phyloP scores from a whole-genome alignment of 2,888 invertebrate species.

The Esperia sulphurella region DNA sequence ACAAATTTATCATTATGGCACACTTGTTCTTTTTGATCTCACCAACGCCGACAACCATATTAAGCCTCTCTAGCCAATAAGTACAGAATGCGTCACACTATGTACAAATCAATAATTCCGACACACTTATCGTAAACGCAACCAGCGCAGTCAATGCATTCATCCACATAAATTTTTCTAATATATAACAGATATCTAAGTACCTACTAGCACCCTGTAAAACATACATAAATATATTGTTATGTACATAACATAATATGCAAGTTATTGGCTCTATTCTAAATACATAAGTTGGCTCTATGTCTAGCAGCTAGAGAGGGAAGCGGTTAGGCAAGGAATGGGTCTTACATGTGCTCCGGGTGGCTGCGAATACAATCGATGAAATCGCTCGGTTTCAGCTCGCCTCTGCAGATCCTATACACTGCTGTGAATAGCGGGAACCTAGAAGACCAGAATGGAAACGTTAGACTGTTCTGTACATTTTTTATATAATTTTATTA shows the following conservation, averaged over 20 bases:
- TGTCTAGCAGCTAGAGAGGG: slow-evolving; percentile 28
- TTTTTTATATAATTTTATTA: no score
- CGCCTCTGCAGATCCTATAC: slow-evolving; percentile 93
- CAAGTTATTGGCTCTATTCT: slow-evolving; percentile 8
- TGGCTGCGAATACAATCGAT: slow-evolving; percentile 96
- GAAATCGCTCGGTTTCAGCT: slow-evolving; percentile 87
- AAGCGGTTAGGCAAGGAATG: slow-evolving; percentile 39
- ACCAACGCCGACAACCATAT: background rate
- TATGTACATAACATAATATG: slow-evolving; percentile 4
- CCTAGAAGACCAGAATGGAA: no score
- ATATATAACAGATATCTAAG: slow-evolving; percentile 46
- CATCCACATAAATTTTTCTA: slow-evolving; percentile 29
- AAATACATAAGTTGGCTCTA: slow-evolving; percentile 2
- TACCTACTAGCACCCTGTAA: slow-evolving; percentile 58
- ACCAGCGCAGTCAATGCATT: slow-evolving; percentile 41
- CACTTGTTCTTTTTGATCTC: background rate
- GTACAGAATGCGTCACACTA: slow-evolving; percentile 4
- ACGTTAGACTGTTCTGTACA: no score
- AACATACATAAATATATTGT: slow-evolving; percentile 43
- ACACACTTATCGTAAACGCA: slow-evolving; percentile 6
- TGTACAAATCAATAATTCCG: slow-evolving; percentile 8
- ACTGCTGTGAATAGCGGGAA: slow-evolving; percentile 98
- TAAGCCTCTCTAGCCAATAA: slow-evolving; percentile 5
- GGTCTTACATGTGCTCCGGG: slow-evolving; percentile 97
- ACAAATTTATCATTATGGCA: background rate